Percentiles rank a stretch among this genome's conserved stretches.
Evolutionary conservation across 2,797 vertebrate genomes (phyloP).

Genomic region (Antennarius maculatus): DNA sequence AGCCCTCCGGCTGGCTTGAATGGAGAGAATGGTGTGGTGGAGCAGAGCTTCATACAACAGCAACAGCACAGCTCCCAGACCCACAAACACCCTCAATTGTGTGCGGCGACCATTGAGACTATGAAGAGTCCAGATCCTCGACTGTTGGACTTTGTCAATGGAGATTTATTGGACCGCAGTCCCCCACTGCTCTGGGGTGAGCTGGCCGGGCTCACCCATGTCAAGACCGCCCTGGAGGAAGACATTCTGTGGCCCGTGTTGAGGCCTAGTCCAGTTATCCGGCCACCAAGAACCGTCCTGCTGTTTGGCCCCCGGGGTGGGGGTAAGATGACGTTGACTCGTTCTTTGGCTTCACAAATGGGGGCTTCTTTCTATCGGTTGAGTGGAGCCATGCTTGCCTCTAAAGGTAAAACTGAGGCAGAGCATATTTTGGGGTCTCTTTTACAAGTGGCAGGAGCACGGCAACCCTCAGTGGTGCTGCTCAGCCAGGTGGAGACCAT

Average conservation of each 20-base stretch:
- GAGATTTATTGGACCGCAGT: constrained; percentile 89
- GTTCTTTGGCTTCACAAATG: constrained; percentile 91
- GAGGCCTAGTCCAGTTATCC: constrained; percentile 81
- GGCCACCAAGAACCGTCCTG: constrained; percentile 87
- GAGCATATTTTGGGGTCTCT: constrained; percentile 90
- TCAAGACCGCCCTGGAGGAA: constrained; percentile 92
- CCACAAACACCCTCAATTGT: constrained; percentile 73
- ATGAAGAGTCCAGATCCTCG: constrained; percentile 86
- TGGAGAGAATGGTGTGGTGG: constrained; percentile 78
- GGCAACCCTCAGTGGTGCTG: constrained; percentile 89
- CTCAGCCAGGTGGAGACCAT: constrained; percentile 90
- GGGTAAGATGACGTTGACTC: constrained; percentile 89
- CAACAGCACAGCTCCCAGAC: constrained; percentile 72
- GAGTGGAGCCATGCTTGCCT: constrained; percentile 84
- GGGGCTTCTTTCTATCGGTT: constrained; percentile 89
- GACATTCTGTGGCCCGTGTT: constrained; percentile 94
- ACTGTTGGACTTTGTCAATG: constrained; percentile 88
- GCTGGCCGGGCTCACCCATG: constrained; percentile 86
- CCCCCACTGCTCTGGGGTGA: constrained; percentile 91
- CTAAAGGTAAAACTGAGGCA: constrained; percentile 89
- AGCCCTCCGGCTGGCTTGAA: constrained; percentile 85
- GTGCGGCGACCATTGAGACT: constrained; percentile 76
- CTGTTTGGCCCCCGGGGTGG: constrained; percentile 91
- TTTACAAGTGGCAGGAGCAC: constrained; percentile 87
- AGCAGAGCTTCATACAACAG: constrained; percentile 80